Evolutionary conservation across 2,797 vertebrate genomes (phyloP).

Genomic region (Thunnus albacares): DNA sequence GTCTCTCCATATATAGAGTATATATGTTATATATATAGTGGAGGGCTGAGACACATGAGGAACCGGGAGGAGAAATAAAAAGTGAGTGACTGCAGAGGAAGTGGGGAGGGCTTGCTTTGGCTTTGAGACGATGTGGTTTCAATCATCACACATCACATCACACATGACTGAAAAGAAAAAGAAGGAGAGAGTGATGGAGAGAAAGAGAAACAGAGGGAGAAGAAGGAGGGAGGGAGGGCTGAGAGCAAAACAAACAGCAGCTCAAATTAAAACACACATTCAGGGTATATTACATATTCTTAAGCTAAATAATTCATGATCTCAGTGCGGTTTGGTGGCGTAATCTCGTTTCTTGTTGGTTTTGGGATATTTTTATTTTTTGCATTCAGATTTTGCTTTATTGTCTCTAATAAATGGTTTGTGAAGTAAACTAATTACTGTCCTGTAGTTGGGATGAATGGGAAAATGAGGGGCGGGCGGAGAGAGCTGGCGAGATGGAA

Average conservation of each 20-base stretch:
- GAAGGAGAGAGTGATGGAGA: conserved; percentile 72
- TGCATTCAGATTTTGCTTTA: conserved; percentile 20
- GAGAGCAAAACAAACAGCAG: conserved; percentile 67
- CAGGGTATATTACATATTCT: conserved; percentile 35
- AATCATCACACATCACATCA: conserved; percentile 74
- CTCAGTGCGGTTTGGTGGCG: conserved; percentile 41
- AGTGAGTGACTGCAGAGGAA: conserved; percentile 66
- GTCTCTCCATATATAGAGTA: not conserved
- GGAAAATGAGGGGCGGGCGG: conserved; percentile 13
- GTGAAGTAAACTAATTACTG: conserved; percentile 40
- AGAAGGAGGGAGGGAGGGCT: conserved; percentile 40
- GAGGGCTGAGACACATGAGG: conserved; percentile 13
- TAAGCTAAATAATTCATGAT: conserved; percentile 50
- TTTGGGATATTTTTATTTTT: conserved; percentile 29
- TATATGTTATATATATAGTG: not conserved
- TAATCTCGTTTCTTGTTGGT: conserved; percentile 33
- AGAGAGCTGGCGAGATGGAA: conserved; percentile 38
- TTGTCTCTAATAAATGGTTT: conserved; percentile 42
- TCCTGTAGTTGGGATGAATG: conserved; percentile 20
- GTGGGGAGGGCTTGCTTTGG: conserved; percentile 65
- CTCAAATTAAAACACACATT: conserved; percentile 42
- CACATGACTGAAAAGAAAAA: conserved; percentile 78
- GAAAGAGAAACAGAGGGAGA: conserved; percentile 61
- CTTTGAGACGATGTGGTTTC: conserved; percentile 83
- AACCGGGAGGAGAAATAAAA: conserved; percentile 45